Conservation (phyloP, 2,888 invertebrate genomes). For the Smittia aterrima region DNA sequence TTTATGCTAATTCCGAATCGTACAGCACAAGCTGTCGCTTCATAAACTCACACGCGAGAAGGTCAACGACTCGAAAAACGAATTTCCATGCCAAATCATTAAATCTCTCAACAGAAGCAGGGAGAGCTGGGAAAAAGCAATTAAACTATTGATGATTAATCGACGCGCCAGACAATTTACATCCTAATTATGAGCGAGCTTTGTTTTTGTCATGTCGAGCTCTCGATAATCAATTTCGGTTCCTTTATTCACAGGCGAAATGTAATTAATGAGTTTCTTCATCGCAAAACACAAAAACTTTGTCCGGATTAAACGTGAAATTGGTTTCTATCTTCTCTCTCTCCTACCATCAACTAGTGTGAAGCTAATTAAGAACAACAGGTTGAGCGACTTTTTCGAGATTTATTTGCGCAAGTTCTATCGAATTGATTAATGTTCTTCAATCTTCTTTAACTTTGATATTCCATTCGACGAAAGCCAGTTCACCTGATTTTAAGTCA, state of each 20-base stretch:
- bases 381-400: neutral
- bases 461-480: neutral
- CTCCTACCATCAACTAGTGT: neutral
- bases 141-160: conserved; percentile 20
- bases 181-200: neutral
- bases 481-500: neutral
- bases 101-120: too few relatives aligned
- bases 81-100: too few relatives aligned
- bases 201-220: neutral
- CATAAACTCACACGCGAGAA: too few relatives aligned
- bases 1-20: too few relatives aligned
- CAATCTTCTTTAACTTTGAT: neutral
- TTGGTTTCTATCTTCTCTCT: neutral
- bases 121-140: neutral
- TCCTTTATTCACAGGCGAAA: neutral
- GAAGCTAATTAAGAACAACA: neutral
- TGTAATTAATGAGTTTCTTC: neutral
- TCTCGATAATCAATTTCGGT: neutral
- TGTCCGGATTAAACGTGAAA: neutral
- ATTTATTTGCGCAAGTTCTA: neutral
- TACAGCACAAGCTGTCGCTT: too few relatives aligned
- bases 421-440: neutral
- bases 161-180: neutral
- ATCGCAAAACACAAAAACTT: neutral
- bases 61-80: too few relatives aligned